Base-by-base conservation (phyloP, 1,140 invertebrate species). In the Leptoteleia sp. region DNA sequence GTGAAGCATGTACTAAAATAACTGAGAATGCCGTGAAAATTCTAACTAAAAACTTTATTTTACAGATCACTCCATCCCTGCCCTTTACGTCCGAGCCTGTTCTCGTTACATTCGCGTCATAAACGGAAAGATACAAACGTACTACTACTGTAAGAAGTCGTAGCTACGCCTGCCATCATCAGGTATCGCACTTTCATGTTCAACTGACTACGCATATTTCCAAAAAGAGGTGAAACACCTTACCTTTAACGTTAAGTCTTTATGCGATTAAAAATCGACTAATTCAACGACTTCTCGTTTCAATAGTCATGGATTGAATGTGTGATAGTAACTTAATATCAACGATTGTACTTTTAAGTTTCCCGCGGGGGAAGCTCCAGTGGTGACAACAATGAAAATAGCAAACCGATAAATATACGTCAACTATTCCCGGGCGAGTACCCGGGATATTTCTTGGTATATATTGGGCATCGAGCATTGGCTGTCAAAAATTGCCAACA, bases 81-180 rank as follows among this genome's bases (percentile, higher is more conserved):
- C 88, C 82, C 83, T 89, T 82, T 89, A 86, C 87, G 52, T 89
- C 64, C 81, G 86, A 87, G 87, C 88, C 88, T 89, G 88, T 87
- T 71, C 85, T 90, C 87, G 86, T 89, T 90, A 90, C 76, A 70
- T 88, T 89, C 88, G 87, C 80, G 67, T 87, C 87, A 83, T 88
- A 83, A 83, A 87, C 68, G 84, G 81, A 35, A 80, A 87, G 73
- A 68, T 75, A 55, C 81, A 85, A 35, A 88, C 83, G 59, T 88
- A 84, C 38, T 81, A 85, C 5, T 83, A 88, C 55, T 89, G 87
- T 67, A 82, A 76, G 64, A 76, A 87, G 81, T 80, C 80, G 83
- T 52, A 85, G 81, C 76, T 73, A 52, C 40, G 43, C 42, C 47
- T 45, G 38, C 50, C 50, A 42, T 65, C 68, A 75, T 73, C 33